phyloP scores from a whole-genome alignment of 2,797 vertebrate genomes.

The Melanotaenia parkinsoni region DNA sequence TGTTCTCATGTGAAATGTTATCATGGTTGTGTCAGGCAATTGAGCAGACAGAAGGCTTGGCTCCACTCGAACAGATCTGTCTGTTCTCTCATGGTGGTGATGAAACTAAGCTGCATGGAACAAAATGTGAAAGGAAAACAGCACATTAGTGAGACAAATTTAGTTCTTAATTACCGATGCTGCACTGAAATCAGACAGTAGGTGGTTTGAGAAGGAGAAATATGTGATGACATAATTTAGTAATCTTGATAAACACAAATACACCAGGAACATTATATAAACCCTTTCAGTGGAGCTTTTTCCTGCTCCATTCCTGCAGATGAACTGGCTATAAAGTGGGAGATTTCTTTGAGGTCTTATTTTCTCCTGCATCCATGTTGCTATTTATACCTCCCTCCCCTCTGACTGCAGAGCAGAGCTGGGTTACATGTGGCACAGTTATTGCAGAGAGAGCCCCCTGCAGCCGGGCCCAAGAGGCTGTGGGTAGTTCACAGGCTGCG shows the following conservation, averaged over 20 bases:
- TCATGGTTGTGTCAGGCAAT: conserved; percentile 71
- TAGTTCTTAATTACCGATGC: conserved; percentile 41
- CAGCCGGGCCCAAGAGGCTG: conserved; percentile 56
- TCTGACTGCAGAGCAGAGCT: conserved; percentile 59
- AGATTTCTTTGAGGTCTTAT: conserved; percentile 47
- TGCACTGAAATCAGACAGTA: conserved; percentile 39
- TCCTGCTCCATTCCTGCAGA: conserved; percentile 20
- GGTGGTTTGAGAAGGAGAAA: conserved; percentile 33
- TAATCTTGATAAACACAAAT: conserved; percentile 39
- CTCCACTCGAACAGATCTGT: conserved; percentile 61
- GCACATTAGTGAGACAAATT: conserved; percentile 45
- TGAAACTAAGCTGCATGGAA: conserved; percentile 49
- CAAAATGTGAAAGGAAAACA: conserved; percentile 38
- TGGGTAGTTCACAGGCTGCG: conserved; percentile 62
- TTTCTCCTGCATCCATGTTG: conserved; percentile 54
- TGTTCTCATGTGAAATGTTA: conserved; percentile 69
- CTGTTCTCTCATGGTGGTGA: conserved; percentile 41
- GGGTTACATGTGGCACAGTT: conserved; percentile 71
- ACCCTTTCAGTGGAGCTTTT: conserved; percentile 5
- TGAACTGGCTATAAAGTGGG: conserved; percentile 23
- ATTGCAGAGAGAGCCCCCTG: conserved; percentile 63
- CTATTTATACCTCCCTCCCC: conserved; percentile 70
- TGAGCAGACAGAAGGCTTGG: conserved; percentile 63
- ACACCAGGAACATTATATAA: conserved; percentile 7
- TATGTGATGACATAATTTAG: conserved; percentile 42